These are phyloP conservation scores for Drosophila koepferae DNA, from an alignment of 2,888 invertebrate genomes.

Conservation along the genomic window DNA sequence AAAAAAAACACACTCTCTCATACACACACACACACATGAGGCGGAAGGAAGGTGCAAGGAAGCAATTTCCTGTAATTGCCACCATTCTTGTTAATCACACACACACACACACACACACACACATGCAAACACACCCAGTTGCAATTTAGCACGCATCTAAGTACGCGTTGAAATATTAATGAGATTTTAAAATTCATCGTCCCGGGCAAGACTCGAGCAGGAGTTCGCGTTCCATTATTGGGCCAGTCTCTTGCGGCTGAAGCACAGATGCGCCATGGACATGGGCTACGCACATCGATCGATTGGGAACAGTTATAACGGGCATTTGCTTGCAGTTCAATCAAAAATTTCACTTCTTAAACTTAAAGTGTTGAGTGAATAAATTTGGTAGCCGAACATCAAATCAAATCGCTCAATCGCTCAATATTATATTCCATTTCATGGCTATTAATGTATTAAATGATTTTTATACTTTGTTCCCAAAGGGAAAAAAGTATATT, in stretches of 20 bases:
- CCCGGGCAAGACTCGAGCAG: slow-evolving; percentile 21
- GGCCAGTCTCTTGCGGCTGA: slow-evolving; percentile 9
- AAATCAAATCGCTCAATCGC: slow-evolving; percentile 30
- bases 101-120: slow-evolving; percentile 54
- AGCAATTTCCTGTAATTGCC: slow-evolving; percentile 84
- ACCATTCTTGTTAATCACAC: slow-evolving; percentile 82
- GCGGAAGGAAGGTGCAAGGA: slow-evolving; percentile 82
- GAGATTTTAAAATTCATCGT: slow-evolving; percentile 61
- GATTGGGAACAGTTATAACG: slow-evolving; percentile 11
- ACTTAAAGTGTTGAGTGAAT: slow-evolving; percentile 37
- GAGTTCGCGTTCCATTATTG: slow-evolving; percentile 48
- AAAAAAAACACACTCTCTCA: slow-evolving; percentile 31
- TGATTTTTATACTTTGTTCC: no score
- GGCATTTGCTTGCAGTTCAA: slow-evolving; percentile 28
- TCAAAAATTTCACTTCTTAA: slow-evolving; percentile 32
- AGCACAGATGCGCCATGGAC: slow-evolving; percentile 25
- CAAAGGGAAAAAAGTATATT: no score
- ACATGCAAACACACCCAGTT: slow-evolving; percentile 35
- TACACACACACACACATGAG: slow-evolving; percentile 18
- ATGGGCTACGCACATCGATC: slow-evolving; percentile 18
- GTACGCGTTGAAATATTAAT: slow-evolving; percentile 77
- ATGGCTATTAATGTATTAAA: slow-evolving; percentile 14
- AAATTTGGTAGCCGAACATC: slow-evolving; percentile 48
- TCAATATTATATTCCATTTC: slow-evolving; percentile 33
- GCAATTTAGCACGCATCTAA: slow-evolving; percentile 61